Evolutionary conservation across 2,797 vertebrate species (phyloP), one percentile per base, ranked within the genome.

Genomic region (Leuciscus waleckii): DNA sequence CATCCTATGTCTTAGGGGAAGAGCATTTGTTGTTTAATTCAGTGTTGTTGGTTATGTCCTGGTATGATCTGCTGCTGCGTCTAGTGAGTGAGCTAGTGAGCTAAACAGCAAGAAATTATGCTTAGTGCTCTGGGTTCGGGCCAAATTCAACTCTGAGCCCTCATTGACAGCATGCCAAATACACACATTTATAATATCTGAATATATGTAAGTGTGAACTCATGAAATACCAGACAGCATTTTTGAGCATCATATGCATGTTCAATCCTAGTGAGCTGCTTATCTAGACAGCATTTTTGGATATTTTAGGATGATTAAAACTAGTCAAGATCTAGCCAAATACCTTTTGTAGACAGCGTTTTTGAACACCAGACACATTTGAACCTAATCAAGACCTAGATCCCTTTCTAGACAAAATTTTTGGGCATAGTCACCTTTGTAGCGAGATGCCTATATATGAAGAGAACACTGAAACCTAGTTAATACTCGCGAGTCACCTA

Each of bases 1-100:
- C 90, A 91, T 94, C 91, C 92, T 91, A 93, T 23, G 81, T 73
- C 43, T n/a, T 46, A 63, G 26, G 7, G 11, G 37, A 56, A 21
- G 16, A 73, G 4, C 19, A 73, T 46, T 46, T 32, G 13, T 14
- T 71, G 69, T 41, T 56, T 35, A 63, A 35, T 46, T 61, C 4
- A 43, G 26, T 35, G 69, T 63, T 63, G 46, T 82, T 77, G 23
- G 75, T 41, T 41, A 23, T 77, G 35, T 14, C 51, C 32, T 76
- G 19, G 11, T 21, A 46, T 61, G 69, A 58, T 82, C 17, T 17
- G 7, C 9, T 71, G 35, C 67, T 58, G n/a, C 1, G 0, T 58
- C 35, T 71, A 65, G 61, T 29, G 61, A 29, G 26, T 65, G 6
- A 63, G 58, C 56, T 58, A 11, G 56, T 11, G 14, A 35, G 63